Evolutionary conservation across 1,140 invertebrate species (phyloP).

Genomic region (Helicoverpa zea): DNA sequence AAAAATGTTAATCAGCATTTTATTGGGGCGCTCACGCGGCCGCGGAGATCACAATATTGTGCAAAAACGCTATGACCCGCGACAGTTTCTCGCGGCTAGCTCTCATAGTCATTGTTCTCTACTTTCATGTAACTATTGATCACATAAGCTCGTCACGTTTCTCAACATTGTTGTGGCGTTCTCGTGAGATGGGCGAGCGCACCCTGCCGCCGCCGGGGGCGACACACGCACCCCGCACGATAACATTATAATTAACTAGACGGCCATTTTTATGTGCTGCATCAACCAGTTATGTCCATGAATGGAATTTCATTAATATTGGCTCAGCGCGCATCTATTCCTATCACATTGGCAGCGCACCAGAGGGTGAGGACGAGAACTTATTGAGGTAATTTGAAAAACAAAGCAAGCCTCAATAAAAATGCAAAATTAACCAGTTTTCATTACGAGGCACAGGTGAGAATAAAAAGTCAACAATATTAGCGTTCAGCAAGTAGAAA

Average conservation of each 20-base stretch:
- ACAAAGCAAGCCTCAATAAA: conserved; percentile 68
- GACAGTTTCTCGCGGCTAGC: conserved; percentile 67
- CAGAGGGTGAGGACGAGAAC: conserved; percentile 58
- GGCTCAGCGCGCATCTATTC: conserved; percentile 50
- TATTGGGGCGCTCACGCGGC: conserved; percentile 35
- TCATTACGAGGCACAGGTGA: conserved; percentile 7
- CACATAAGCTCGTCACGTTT: conserved; percentile 67
- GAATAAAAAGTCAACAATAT: conserved; percentile 27
- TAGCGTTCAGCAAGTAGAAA: conserved; percentile 30
- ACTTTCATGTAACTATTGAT: conserved; percentile 76
- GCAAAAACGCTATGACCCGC: conserved; percentile 64
- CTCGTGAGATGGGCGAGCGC: conserved; percentile 65
- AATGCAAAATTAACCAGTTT: conserved; percentile 67
- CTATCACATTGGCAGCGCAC: conserved; percentile 10
- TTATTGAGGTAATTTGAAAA: conserved; percentile 66
- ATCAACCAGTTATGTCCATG: conserved; percentile 68
- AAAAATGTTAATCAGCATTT: conserved; percentile 43
- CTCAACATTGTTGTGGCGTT: conserved; percentile 79
- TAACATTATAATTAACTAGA: conserved; percentile 67
- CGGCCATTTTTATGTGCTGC: conserved; percentile 62
- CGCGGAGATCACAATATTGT: conserved; percentile 55
- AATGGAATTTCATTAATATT: conserved; percentile 76
- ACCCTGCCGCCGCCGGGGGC: conserved; percentile 27
- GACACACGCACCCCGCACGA: conserved; percentile 35
- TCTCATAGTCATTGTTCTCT: conserved; percentile 79